phyloP scores from a whole-genome alignment of 1,140 invertebrate genomes.

The Bombus haemorrhoidalis region DNA sequence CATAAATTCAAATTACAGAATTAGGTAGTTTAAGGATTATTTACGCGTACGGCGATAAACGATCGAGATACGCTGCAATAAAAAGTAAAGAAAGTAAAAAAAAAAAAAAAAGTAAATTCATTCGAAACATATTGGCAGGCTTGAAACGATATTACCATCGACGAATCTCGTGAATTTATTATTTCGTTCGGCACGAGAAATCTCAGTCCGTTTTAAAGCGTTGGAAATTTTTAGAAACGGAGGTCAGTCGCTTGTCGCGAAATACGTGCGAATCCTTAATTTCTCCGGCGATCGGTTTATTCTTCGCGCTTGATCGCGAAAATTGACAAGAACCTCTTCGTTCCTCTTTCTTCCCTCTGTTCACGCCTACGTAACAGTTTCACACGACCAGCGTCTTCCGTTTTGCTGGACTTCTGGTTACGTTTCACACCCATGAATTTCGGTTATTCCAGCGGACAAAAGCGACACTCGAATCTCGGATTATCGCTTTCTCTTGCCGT shows the following conservation, averaged over 20 bases:
- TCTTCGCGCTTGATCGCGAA: constrained; percentile 21
- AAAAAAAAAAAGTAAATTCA: background rate
- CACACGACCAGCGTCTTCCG: background rate
- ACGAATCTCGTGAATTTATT: constrained; percentile 11
- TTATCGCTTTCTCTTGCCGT: constrained; percentile 30
- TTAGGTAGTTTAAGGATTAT: too few species aligned
- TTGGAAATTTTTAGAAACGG: constrained; percentile 7
- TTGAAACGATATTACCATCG: background rate
- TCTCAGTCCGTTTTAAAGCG: background rate
- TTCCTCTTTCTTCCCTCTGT: background rate
- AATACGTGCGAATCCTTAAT: background rate
- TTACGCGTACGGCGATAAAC: background rate
- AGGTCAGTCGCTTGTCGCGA: constrained; percentile 12
- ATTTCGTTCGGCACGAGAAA: background rate
- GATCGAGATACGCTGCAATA: background rate
- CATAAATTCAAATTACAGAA: too few species aligned
- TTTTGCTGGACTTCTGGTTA: background rate
- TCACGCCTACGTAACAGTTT: background rate
- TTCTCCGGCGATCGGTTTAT: background rate
- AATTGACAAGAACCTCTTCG: background rate
- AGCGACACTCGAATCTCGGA: constrained; percentile 1
- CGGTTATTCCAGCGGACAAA: background rate
- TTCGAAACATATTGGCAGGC: background rate
- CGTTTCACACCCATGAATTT: constrained; percentile 12
- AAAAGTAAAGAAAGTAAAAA: background rate